phyloP scores from a whole-genome alignment of 2,797 vertebrate genomes.

The Dicrostonyx torquatus region DNA sequence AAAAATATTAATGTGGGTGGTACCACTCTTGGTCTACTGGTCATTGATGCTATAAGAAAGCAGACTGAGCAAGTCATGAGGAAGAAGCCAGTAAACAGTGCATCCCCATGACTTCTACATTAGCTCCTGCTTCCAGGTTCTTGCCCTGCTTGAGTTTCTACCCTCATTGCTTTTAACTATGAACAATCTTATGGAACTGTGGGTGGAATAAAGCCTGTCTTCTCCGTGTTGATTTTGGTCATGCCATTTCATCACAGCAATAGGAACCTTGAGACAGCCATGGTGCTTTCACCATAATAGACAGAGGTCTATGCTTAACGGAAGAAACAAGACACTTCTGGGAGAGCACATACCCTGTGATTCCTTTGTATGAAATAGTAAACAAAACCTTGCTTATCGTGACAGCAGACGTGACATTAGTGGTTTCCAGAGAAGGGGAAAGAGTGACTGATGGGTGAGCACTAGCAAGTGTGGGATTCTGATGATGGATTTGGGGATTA shows the following conservation, averaged over 20 bases:
- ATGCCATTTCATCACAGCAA: too few species aligned
- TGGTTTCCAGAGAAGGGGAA: background rate
- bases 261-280: background rate
- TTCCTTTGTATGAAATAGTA: background rate
- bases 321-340: background rate
- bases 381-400: background rate
- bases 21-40: too few species aligned
- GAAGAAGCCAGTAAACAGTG: too few species aligned
- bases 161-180: background rate
- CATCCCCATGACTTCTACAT: too few species aligned
- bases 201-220: background rate
- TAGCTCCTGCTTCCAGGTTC: too few species aligned
- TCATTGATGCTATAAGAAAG: too few species aligned
- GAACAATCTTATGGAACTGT: background rate
- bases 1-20: too few species aligned
- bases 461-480: background rate
- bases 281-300: background rate
- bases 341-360: background rate
- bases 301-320: background rate
- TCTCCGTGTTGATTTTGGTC: background rate
- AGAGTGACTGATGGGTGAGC: background rate
- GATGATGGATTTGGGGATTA: background rate
- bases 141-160: background rate
- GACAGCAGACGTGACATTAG: background rate
- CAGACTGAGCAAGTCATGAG: too few species aligned